These are phyloP conservation scores for Notospermus geniculatus DNA, from an alignment of 1,140 invertebrate genomes.

Conservation along the genomic window DNA sequence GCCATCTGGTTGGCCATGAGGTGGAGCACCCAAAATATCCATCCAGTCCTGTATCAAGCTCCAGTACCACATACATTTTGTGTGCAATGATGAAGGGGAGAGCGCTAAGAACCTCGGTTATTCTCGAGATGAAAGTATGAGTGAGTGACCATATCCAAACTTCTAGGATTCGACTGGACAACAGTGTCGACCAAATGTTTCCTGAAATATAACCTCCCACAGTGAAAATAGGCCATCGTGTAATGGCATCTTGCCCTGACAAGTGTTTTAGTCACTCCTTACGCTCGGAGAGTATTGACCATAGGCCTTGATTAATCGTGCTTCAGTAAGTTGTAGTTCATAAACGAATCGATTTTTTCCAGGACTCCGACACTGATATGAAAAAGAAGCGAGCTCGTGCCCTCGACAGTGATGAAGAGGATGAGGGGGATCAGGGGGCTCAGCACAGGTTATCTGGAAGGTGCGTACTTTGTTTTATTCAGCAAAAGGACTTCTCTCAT, in stretches of 20 bases:
- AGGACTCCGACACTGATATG: conserved; percentile 54
- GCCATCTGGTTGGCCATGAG: too few relatives aligned
- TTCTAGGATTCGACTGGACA: too few relatives aligned
- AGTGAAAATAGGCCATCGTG: neutral
- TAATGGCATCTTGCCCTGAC: neutral
- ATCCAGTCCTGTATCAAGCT: too few relatives aligned
- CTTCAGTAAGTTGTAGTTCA: conserved; percentile 2
- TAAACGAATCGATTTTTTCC: conserved; percentile 17
- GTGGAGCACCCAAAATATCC: too few relatives aligned
- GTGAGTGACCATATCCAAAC: too few relatives aligned
- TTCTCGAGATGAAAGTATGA: too few relatives aligned
- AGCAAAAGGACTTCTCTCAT: too few relatives aligned
- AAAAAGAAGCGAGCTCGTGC: conserved; percentile 51
- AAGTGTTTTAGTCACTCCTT: conserved; percentile 2
- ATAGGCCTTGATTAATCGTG: neutral
- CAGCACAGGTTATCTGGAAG: conserved; percentile 25
- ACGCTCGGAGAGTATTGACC: neutral
- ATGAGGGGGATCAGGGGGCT: conserved; percentile 22
- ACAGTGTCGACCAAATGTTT: neutral
- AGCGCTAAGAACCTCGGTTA: too few relatives aligned
- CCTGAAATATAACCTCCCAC: neutral
- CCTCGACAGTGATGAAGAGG: conserved; percentile 52
- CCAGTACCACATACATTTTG: too few relatives aligned
- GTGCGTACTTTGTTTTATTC: neutral
- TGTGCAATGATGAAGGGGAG: too few relatives aligned